phyloP scores from a whole-genome alignment of 2,888 invertebrate species.

The Hofmannophila pseudospretella region DNA sequence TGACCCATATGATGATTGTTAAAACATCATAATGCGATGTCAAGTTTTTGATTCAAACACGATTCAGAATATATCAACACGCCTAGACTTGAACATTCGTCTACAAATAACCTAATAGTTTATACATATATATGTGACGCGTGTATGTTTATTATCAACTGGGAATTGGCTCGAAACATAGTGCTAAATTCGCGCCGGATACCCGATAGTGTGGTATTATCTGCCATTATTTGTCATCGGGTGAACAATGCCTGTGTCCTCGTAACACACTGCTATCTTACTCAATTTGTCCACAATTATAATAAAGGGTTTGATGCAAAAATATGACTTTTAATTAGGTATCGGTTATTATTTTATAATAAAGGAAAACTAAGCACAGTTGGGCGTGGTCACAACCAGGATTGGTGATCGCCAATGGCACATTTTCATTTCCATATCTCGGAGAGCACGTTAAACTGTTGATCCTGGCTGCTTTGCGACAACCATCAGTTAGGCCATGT shows the following conservation, averaged over 20 bases:
- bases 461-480: too few species aligned
- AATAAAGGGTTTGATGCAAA: constrained; percentile 28
- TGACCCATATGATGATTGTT: too few species aligned
- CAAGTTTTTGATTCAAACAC: too few species aligned
- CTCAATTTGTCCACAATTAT: constrained; percentile 63
- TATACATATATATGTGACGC: constrained; percentile 25
- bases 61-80: too few species aligned
- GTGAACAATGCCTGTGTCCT: constrained; percentile 62
- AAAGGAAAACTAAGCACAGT: too few species aligned
- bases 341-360: too few species aligned
- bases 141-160: constrained; percentile 68
- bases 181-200: constrained; percentile 67
- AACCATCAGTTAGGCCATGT: too few species aligned
- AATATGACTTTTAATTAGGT: background rate
- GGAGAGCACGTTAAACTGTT: too few species aligned
- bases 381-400: too few species aligned
- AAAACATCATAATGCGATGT: too few species aligned
- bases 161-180: constrained; percentile 71
- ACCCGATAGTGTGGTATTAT: constrained; percentile 75
- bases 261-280: constrained; percentile 56
- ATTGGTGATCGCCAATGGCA: too few species aligned
- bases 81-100: background rate
- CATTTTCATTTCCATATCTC: too few species aligned
- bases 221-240: constrained; percentile 74
- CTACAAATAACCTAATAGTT: background rate